phyloP scores from a whole-genome alignment of 2,113 vertebrate genomes.

The Varanus salvator region DNA sequence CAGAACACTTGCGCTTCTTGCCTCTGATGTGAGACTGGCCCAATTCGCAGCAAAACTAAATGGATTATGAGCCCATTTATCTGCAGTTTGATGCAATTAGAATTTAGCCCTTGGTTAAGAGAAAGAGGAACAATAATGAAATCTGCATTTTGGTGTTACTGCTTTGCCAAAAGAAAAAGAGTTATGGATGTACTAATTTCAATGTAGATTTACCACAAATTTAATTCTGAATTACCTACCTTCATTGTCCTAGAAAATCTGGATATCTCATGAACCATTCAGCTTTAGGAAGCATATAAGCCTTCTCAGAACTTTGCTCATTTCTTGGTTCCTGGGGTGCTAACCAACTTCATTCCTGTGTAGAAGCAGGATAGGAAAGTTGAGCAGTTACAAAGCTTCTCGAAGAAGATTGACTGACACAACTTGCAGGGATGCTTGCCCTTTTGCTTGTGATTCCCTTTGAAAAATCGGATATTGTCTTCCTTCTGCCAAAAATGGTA shows the following conservation, averaged over 20 bases:
- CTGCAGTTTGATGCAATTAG: background rate
- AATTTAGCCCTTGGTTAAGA: background rate
- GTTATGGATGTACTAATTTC: background rate
- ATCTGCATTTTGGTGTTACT: background rate
- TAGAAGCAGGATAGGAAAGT: background rate
- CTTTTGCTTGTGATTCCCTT: too few species aligned
- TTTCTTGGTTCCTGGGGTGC: background rate
- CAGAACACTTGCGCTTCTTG: background rate
- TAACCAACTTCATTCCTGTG: background rate
- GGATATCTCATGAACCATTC: background rate
- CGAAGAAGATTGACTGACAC: too few species aligned
- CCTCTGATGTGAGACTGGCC: conserved; percentile 18
- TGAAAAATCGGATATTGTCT: too few species aligned
- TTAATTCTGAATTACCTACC: background rate
- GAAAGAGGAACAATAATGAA: background rate
- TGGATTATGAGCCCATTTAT: background rate
- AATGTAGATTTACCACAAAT: background rate
- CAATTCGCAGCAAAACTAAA: conserved; percentile 32
- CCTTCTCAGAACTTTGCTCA: background rate
- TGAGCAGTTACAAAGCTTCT: background rate
- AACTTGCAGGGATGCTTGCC: too few species aligned
- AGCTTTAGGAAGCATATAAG: background rate
- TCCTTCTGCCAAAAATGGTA: too few species aligned
- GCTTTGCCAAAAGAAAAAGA: conserved; percentile 9
- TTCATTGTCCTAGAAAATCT: background rate